Evolutionary conservation across 2,113 vertebrate genomes (phyloP).

Genomic region (Trogon surrucura): DNA sequence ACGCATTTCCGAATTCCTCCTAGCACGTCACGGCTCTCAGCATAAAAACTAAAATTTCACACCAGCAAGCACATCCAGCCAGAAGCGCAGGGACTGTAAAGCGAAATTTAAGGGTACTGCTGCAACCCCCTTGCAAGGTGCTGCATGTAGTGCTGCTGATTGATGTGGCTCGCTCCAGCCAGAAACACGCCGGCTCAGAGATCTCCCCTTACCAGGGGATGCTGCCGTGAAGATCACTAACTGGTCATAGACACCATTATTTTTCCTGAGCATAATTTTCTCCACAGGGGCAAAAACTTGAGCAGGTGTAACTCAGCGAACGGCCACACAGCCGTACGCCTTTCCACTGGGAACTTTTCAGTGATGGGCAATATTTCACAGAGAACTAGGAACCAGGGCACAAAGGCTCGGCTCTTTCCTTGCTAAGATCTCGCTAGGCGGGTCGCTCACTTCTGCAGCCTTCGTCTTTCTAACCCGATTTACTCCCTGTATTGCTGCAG

Average conservation of each 20-base stretch:
- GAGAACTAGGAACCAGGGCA: background rate
- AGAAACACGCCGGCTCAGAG: background rate
- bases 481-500: background rate
- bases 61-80: background rate
- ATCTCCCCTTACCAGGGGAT: background rate
- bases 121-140: background rate
- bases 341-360: background rate
- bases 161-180: background rate
- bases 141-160: background rate
- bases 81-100: background rate
- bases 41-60: background rate
- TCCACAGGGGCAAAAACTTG: background rate
- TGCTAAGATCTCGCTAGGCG: background rate
- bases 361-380: background rate
- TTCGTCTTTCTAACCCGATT: background rate
- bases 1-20: background rate
- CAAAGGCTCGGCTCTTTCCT: background rate
- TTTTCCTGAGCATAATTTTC: background rate
- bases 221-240: background rate
- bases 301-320: background rate
- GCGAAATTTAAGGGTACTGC: background rate
- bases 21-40: background rate
- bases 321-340: fast-evolving
- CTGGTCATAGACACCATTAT: background rate
- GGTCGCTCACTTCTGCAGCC: background rate